Percentiles rank a stretch among this genome's conserved stretches.
These are phyloP conservation scores for Pleuronectes platessa DNA, from an alignment of 2,113 vertebrate species.

Conservation along the genomic window DNA sequence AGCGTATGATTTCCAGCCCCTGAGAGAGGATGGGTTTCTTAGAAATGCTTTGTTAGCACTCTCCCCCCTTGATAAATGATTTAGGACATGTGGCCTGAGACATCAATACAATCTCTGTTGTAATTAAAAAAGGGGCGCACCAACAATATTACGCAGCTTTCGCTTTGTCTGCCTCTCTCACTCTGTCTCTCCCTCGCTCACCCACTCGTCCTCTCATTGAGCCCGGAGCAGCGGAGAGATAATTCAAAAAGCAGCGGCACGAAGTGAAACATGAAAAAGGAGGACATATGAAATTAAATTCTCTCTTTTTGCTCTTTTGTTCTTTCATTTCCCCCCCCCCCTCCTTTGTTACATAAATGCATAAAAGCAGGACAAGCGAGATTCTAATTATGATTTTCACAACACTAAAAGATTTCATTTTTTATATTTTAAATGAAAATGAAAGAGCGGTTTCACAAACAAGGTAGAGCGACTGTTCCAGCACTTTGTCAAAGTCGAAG, in stretches of 20 bases:
- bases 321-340: slow-evolving; percentile 66
- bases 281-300: slow-evolving; percentile 78
- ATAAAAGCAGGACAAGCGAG: slow-evolving; percentile 74
- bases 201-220: slow-evolving; percentile 62
- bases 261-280: slow-evolving; percentile 75
- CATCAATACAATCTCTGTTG: slow-evolving; percentile 84
- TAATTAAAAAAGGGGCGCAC: slow-evolving; percentile 83
- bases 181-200: slow-evolving; percentile 39
- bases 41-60: slow-evolving; percentile 83
- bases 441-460: slow-evolving; percentile 73
- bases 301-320: slow-evolving; percentile 78
- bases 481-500: slow-evolving; percentile 77
- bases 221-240: slow-evolving; percentile 78
- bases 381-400: slow-evolving; percentile 81
- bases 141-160: slow-evolving; percentile 79
- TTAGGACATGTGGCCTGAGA: slow-evolving; percentile 79
- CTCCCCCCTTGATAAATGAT: slow-evolving; percentile 81
- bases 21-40: slow-evolving; percentile 67
- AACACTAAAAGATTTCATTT: slow-evolving; percentile 61
- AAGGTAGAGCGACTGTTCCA: slow-evolving; percentile 65
- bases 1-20: slow-evolving; percentile 72
- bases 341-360: slow-evolving; percentile 74
- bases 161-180: slow-evolving; percentile 54
- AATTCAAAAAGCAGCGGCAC: slow-evolving; percentile 81
- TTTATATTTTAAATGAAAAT: slow-evolving; percentile 47